Evolutionary conservation across 2,888 invertebrate genomes (phyloP), one percentile per base, ranked within the genome.

Genomic region (Stenchaetothrips biformis): DNA sequence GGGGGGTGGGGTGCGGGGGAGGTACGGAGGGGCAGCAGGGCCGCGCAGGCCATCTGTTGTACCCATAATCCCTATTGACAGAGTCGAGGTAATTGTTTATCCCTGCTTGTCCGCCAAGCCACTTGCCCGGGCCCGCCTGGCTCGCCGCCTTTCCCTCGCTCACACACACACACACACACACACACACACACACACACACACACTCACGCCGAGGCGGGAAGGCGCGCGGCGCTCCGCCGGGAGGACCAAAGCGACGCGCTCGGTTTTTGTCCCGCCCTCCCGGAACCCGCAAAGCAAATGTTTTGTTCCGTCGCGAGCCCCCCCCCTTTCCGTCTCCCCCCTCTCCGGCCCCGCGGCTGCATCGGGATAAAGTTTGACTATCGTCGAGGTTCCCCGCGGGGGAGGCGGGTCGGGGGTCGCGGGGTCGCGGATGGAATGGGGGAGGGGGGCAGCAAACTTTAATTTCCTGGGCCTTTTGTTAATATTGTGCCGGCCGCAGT

Each of bases 401-500:
- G 18, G 1, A 53, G 11, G 53, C n/a, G 53, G 13, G 11, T 13
- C 13, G 53, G 53, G 53, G 53, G 53, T 13, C 4, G 37, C 16
- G 53, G 13, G 53, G 53, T 53, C 53, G 53, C 53, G 13, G 53
- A 6, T 7, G 53, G 13, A 16, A 16, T 13, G 13, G 59, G 59
- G 59, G 37, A 37, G 37, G 67, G 67, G 67, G 67, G n/a, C 67
- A 74, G 67, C 67, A 74, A 74, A 74, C 67, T 74, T 25, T 74
- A 74, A 74, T 74, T 74, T 74, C 67, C 67, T 74, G 67, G 21
- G 67, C 67, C 67, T 74, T 74, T 74, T 74, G 67, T 74, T 74
- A 74, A 74, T 74, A 21, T 25, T 25, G 25, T 25, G 67, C 67
- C 67, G 59, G 67, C 67, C 11, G 67, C 25, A 37, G 37, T 37